Evolutionary conservation across 2,888 invertebrate genomes (phyloP).

Genomic region (Nematopogon swammerdamellus): DNA sequence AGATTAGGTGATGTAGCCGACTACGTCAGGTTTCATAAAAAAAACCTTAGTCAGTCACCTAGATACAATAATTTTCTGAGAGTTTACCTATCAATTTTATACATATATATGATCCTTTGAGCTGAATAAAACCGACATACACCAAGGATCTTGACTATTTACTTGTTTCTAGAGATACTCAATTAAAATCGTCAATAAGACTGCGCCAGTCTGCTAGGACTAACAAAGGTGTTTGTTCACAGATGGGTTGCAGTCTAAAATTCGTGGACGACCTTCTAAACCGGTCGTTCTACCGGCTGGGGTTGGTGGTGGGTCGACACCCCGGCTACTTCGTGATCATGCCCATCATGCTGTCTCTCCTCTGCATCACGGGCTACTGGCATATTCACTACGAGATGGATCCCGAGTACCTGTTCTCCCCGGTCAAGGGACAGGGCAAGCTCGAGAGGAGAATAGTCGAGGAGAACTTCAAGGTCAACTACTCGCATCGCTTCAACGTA

Average conservation of each 20-base stretch:
- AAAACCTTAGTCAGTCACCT: no score
- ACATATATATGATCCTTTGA: no score
- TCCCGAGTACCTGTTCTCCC: constrained; percentile 90
- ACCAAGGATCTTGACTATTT: no score
- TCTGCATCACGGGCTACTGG: constrained; percentile 87
- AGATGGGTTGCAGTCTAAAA: constrained; percentile 73
- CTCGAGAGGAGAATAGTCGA: constrained; percentile 79
- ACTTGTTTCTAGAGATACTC: no score
- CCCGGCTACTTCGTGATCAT: constrained; percentile 88
- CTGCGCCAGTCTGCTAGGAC: no score
- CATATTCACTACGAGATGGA: constrained; percentile 86
- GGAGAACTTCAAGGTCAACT: constrained; percentile 82
- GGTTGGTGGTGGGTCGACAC: constrained; percentile 72
- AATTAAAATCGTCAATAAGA: no score
- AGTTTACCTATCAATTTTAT: no score
- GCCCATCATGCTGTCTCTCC: constrained; percentile 74
- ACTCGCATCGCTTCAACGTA: constrained; percentile 80
- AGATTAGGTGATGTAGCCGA: no score
- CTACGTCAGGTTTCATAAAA: no score
- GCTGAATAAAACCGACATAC: no score
- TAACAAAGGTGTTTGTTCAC: no score
- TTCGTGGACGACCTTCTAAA: constrained; percentile 79
- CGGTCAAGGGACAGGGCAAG: constrained; percentile 82
- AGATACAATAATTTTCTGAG: no score
- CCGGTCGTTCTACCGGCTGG: constrained; percentile 77